Evolutionary conservation across 53 echinoderm and acorn worm species (phyloP).

Genomic region (Stichopus horrens): DNA sequence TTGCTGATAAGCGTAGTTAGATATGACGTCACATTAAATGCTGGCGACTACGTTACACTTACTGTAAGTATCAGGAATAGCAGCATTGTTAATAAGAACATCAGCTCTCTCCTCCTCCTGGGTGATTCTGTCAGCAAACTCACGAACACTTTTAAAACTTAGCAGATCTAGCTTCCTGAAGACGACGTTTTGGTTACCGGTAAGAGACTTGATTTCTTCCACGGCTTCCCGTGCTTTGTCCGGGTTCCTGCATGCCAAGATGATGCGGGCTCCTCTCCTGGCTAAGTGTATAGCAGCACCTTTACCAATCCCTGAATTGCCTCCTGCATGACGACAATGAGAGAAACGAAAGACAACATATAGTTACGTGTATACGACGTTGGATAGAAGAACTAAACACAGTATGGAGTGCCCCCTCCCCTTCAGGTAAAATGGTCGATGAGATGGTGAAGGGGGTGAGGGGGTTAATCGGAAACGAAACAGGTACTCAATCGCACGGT

Average conservation of each 20-base stretch:
- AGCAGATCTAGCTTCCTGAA: conserved; percentile 65
- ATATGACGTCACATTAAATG: no score
- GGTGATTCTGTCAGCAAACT: conserved; percentile 61
- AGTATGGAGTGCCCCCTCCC: no score
- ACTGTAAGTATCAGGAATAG: conserved; percentile 44
- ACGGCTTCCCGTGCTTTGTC: conserved; percentile 67
- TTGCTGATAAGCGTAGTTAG: no score
- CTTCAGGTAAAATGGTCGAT: no score
- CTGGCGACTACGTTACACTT: background rate
- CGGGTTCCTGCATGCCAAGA: conserved; percentile 71
- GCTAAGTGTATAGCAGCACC: conserved; percentile 71
- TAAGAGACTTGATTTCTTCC: conserved; percentile 47
- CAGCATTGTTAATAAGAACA: conserved; percentile 88
- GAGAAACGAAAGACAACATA: no score
- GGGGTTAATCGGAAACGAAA: no score
- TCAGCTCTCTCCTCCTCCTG: conserved; percentile 65
- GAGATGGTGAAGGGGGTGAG: no score
- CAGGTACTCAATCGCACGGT: no score
- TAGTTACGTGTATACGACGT: no score
- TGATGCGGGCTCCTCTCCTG: conserved; percentile 74
- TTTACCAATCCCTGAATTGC: conserved; percentile 69
- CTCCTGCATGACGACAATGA: conserved; percentile 49
- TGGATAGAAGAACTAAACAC: no score
- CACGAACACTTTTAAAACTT: conserved; percentile 60
- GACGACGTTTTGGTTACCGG: conserved; percentile 65